These are phyloP conservation scores for Sturnira hondurensis DNA, from an alignment of 2,113 vertebrate genomes.

Conservation along the genomic window DNA sequence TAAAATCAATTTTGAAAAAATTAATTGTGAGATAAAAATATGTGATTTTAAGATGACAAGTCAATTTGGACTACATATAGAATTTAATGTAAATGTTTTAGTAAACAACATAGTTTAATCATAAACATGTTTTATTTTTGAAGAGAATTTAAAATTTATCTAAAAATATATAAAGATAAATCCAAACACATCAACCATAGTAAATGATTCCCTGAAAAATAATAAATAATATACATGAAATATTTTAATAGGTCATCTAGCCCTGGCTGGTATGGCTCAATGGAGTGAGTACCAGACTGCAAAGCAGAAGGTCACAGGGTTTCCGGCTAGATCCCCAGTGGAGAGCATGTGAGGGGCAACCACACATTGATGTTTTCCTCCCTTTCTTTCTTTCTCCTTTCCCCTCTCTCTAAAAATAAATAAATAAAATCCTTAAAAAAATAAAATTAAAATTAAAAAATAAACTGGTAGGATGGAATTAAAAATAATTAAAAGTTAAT, in stretches of 20 bases:
- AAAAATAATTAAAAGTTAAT: too few species aligned
- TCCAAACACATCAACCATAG: neutral
- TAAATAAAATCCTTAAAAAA: too few species aligned
- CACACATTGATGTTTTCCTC: too few species aligned
- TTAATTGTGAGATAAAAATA: neutral
- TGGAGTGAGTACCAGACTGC: too few species aligned
- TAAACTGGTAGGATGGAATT: too few species aligned
- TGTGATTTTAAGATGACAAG: neutral
- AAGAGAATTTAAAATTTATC: neutral
- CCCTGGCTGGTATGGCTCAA: too few species aligned
- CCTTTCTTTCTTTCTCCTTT: too few species aligned
- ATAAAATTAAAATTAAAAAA: too few species aligned
- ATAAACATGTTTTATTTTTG: slow-evolving; percentile 17
- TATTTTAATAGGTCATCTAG: neutral
- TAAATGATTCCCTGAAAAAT: neutral
- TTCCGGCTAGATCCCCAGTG: too few species aligned
- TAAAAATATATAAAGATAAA: slow-evolving; percentile 43
- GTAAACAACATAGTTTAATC: neutral
- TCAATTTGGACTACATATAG: neutral
- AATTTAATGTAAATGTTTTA: slow-evolving; percentile 3
- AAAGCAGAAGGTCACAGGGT: too few species aligned
- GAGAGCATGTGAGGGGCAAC: too few species aligned
- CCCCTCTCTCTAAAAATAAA: too few species aligned
- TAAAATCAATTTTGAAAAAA: neutral
- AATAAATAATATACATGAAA: neutral